Evolutionary conservation across 2,113 vertebrate genomes (phyloP), one percentile per base, ranked within the genome.

Genomic region (Diadophis punctatus): DNA sequence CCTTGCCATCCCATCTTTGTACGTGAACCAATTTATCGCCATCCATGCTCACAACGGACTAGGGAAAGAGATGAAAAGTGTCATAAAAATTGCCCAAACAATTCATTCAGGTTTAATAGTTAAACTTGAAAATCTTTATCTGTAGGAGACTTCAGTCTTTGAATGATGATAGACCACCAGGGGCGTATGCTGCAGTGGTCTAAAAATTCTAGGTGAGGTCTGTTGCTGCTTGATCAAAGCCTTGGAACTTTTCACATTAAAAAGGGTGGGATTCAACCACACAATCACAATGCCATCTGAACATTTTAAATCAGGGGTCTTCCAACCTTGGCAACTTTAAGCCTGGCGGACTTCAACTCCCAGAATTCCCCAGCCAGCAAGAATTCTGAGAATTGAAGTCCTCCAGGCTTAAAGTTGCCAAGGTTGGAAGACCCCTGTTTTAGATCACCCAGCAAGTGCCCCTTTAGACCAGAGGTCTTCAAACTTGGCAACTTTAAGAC

Each of bases 1-100:
- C 98, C 95, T 99, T 99, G 95, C 97, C 98, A 0, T 99, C 98
- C 99, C 99, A 99, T 96, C 98, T 99, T 97, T 99, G 99, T 94
- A 98, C 97, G 0, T 99, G 99, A 93, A 99, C 96, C 86, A 99
- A 94, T 96, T 99, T 99, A 96, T 98, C 97, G 93, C 98, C 99
- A 0, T 99, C 98, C 97, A 99, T 91, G 86, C 93, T 97, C 94
- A 99, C 97, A n/a, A 98, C 98, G 92, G 99, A 99, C 99, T 99
- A 96, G 0, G 94, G 94, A 95, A 92, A 96, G 58, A 93, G 60
- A 90, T 95, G 91, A 34, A 27, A 92, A 84, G 93, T 94, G 92
- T 95, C 49, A 93, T 34, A 93, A 94, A 93, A 91, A 94, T 90
- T 86, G n/a, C 25, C 39, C 23, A 88, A 46, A 74, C 39, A 68